Conservation (phyloP, 2,113 vertebrate genomes). For the Eptatretus burgeri region DNA sequence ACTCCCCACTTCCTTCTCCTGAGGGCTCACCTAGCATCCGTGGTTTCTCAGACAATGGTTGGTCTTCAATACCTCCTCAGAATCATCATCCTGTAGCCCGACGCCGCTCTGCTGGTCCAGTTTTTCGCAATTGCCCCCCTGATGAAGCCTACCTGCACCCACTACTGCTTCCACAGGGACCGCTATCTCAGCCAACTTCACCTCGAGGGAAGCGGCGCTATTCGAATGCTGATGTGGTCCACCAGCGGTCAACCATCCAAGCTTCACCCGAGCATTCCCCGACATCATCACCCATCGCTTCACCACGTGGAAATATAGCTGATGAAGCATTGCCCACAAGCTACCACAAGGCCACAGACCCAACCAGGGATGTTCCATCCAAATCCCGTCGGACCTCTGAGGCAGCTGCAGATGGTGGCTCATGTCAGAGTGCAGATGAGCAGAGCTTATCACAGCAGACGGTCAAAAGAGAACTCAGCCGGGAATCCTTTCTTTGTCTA, state of each 20-base stretch:
- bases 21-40: conserved; percentile 12
- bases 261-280: background rate
- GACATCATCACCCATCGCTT: background rate
- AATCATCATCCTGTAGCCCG: too few species aligned
- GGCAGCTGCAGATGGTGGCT: too few species aligned
- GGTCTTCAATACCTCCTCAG: too few species aligned
- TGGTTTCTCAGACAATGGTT: too few species aligned
- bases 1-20: conserved; percentile 20
- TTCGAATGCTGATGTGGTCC: conserved; percentile 22
- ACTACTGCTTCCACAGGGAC: conserved; percentile 12
- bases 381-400: too few species aligned
- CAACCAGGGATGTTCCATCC: too few species aligned
- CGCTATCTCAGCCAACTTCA: conserved; percentile 22
- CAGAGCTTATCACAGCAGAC: background rate
- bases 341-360: too few species aligned
- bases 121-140: conserved; percentile 54
- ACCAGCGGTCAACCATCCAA: background rate
- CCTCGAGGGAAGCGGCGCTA: conserved; percentile 49
- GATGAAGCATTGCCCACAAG: background rate
- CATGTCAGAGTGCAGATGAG: too few species aligned
- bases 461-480: conserved; percentile 1
- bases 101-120: background rate
- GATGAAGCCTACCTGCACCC: conserved; percentile 41
- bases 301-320: background rate
- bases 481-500: background rate